phyloP scores from a whole-genome alignment of 2,113 vertebrate species.

The Narcine bancroftii region DNA sequence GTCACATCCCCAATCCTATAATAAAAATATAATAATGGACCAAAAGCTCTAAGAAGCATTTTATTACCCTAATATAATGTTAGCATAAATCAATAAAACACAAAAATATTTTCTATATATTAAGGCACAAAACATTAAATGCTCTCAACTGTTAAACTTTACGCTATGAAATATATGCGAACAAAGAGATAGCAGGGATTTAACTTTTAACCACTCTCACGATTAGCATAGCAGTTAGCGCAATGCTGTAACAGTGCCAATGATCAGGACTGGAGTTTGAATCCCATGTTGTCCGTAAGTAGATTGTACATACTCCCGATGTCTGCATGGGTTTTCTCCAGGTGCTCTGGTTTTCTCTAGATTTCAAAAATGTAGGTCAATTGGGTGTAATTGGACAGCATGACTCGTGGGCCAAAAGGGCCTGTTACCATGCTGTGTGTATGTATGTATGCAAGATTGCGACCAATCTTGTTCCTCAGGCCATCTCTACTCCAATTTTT shows the following conservation, averaged over 20 bases:
- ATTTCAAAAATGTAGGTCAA: too few relatives aligned
- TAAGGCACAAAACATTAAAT: not conserved
- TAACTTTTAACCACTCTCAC: not conserved
- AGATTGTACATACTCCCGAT: too few relatives aligned
- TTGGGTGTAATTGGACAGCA: too few relatives aligned
- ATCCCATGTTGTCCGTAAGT: too few relatives aligned
- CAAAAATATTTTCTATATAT: not conserved
- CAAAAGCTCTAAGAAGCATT: not conserved
- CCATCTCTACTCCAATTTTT: not conserved
- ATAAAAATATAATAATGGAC: slow-evolving; percentile 6
- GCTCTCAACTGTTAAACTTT: not conserved
- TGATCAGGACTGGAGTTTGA: too few relatives aligned
- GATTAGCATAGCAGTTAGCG: too few relatives aligned
- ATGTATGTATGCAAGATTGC: too few relatives aligned
- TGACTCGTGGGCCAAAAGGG: too few relatives aligned
- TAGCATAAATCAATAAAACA: not conserved
- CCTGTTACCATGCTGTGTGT: too few relatives aligned
- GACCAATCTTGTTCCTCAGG: not conserved
- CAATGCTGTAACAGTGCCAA: too few relatives aligned
- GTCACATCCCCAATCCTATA: not conserved
- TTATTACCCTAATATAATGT: not conserved
- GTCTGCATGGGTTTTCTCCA: too few relatives aligned
- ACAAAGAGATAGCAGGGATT: not conserved
- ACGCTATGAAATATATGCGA: not conserved
- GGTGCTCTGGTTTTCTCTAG: too few relatives aligned